These are phyloP conservation scores for Pelusios castaneus DNA, from an alignment of 2,113 vertebrate genomes.

Conservation along the genomic window DNA sequence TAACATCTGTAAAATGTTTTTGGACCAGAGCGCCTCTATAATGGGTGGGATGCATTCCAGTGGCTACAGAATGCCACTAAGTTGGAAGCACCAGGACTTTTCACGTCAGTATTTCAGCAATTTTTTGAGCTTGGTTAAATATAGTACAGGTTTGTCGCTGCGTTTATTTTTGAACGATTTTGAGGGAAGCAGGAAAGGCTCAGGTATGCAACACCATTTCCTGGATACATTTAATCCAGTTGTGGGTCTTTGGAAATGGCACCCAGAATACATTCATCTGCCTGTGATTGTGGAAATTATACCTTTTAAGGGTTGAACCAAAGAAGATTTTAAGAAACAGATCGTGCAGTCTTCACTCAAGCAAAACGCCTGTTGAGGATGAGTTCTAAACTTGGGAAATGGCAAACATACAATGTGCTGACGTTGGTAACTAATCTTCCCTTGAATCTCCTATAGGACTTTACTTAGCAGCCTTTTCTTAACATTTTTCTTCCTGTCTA, in stretches of 20 bases:
- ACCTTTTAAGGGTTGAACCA: neutral
- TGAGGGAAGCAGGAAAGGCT: neutral
- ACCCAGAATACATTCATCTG: neutral
- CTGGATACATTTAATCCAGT: neutral
- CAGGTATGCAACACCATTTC: neutral
- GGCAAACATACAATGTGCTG: neutral
- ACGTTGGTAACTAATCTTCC: neutral
- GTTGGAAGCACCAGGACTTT: neutral
- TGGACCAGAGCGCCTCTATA: neutral
- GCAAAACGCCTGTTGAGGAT: neutral
- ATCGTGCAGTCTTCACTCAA: neutral
- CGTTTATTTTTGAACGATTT: neutral
- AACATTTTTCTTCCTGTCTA: neutral
- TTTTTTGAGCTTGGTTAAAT: neutral
- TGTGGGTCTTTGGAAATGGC: conserved; percentile 13
- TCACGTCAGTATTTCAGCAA: neutral
- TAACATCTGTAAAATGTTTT: conserved; percentile 2
- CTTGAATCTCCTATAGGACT: neutral
- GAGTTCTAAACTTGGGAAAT: neutral
- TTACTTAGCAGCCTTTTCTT: neutral
- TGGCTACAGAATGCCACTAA: neutral
- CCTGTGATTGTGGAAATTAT: neutral
- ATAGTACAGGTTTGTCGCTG: neutral
- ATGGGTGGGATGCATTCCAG: neutral
- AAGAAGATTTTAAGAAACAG: neutral